phyloP scores from a whole-genome alignment of 2,113 vertebrate genomes.

The Diadophis punctatus region DNA sequence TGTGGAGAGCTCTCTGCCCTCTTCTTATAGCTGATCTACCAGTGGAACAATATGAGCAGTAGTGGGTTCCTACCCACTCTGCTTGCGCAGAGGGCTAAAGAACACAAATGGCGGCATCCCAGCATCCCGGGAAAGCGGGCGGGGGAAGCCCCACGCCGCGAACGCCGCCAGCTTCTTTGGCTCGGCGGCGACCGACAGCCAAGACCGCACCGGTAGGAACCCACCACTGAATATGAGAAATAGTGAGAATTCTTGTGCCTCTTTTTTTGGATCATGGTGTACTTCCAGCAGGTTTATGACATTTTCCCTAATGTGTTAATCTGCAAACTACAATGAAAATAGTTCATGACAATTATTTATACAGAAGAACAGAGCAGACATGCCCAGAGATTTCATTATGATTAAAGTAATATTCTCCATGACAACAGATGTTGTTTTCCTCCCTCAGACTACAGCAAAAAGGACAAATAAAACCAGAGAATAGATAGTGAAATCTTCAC shows the following conservation, averaged over 20 bases:
- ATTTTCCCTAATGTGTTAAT: background rate
- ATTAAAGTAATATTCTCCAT: conserved; percentile 37
- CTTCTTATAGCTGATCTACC: background rate
- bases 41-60: background rate
- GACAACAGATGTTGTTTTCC: conserved; percentile 22
- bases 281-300: background rate
- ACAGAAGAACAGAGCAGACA: conserved; percentile 26
- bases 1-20: background rate
- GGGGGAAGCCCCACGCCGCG: too few species aligned
- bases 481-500: conserved; percentile 25
- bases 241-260: background rate
- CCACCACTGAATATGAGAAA: too few species aligned
- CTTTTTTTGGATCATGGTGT: background rate
- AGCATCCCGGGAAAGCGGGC: too few species aligned
- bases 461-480: background rate
- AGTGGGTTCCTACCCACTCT: too few species aligned
- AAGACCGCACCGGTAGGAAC: too few species aligned
- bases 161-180: too few species aligned
- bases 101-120: too few species aligned
- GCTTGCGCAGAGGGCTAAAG: too few species aligned
- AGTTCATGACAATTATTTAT: background rate
- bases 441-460: conserved; percentile 24
- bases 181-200: too few species aligned
- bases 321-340: background rate
- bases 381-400: conserved; percentile 16